Conservation (phyloP, 1,140 invertebrate genomes). For the Drosophila repleta region DNA sequence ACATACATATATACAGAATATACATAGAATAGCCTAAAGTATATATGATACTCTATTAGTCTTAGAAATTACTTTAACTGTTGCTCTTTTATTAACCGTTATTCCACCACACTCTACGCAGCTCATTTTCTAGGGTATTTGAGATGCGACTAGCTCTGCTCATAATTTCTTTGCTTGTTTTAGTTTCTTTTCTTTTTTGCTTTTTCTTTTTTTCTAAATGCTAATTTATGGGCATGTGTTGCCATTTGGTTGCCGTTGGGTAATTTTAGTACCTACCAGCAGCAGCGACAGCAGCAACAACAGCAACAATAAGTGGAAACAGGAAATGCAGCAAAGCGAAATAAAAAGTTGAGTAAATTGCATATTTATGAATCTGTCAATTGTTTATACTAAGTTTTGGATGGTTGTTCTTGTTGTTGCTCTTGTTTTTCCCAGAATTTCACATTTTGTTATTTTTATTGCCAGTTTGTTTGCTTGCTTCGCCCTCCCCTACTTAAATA, state of each 20-base stretch:
- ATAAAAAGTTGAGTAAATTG: conserved; percentile 81
- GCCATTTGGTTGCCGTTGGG: conserved; percentile 81
- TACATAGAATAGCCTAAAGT: no score
- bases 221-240: conserved; percentile 83
- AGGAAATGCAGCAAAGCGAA: conserved; percentile 79
- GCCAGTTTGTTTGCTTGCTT: conserved; percentile 41
- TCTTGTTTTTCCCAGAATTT: conserved; percentile 64
- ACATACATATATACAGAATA: no score
- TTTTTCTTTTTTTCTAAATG: conserved; percentile 72
- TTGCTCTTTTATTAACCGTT: no score
- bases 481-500: neutral
- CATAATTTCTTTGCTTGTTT: conserved; percentile 46
- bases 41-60: no score
- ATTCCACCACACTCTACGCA: no score
- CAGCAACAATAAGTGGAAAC: conserved; percentile 50
- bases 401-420: conserved; percentile 43
- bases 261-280: conserved; percentile 75
- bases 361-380: conserved; percentile 84
- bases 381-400: conserved; percentile 79
- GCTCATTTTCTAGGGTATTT: conserved; percentile 4
- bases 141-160: conserved; percentile 2
- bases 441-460: conserved; percentile 58
- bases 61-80: no score
- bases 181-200: conserved; percentile 41
- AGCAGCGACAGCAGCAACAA: conserved; percentile 45